Conservation (phyloP, 2,113 vertebrate genomes). For the Siniperca knerii region DNA sequence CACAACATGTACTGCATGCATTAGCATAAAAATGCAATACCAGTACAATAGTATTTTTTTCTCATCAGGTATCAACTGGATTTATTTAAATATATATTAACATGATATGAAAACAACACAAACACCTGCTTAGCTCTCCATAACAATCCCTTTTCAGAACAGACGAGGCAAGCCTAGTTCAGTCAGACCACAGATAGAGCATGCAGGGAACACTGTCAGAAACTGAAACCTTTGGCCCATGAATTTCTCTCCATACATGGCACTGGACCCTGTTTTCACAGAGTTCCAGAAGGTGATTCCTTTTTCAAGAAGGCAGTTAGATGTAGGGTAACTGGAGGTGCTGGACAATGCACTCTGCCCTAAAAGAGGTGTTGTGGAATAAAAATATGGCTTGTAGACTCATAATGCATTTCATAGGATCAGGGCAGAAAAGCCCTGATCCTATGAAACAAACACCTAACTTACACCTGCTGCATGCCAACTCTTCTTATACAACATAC, state of each 20-base stretch:
- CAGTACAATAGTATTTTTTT: background rate
- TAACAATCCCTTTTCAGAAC: background rate
- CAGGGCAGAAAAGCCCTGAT: too few relatives aligned
- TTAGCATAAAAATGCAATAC: background rate
- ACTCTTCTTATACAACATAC: too few relatives aligned
- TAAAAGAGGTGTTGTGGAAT: background rate
- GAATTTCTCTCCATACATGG: slow-evolving; percentile 22
- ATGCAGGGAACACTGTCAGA: slow-evolving; percentile 22
- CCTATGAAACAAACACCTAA: background rate
- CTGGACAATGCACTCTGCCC: slow-evolving; percentile 2
- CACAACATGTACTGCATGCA: background rate
- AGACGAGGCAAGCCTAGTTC: background rate
- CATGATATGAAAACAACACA: background rate
- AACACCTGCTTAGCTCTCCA: background rate
- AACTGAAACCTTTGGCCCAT: slow-evolving; percentile 7
- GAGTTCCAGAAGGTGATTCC: slow-evolving; percentile 12
- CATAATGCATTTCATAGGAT: slow-evolving; percentile 1
- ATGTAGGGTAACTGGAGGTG: background rate
- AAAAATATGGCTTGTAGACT: background rate
- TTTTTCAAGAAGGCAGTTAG: slow-evolving; percentile 6
- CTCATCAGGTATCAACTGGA: background rate
- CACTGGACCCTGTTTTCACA: background rate
- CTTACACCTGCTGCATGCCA: background rate
- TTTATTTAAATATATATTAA: background rate
- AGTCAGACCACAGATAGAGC: background rate